phyloP scores from a whole-genome alignment of 35 echinoderm and acorn worm species.

The Diadema setosum region DNA sequence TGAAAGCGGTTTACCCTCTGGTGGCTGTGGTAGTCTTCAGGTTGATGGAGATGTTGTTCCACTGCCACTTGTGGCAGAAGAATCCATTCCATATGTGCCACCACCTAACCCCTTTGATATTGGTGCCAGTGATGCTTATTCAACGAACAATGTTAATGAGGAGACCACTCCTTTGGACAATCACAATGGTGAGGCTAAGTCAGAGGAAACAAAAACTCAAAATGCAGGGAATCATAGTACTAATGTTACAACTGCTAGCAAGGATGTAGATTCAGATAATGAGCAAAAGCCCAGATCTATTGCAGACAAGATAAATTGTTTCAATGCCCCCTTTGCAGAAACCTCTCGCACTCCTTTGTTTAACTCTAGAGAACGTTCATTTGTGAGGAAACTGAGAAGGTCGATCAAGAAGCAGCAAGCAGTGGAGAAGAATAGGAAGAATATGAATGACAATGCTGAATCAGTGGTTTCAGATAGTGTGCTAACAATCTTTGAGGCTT shows the following conservation, averaged over 20 bases:
- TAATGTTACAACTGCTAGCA: not conserved
- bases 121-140: not conserved
- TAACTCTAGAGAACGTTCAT: not conserved
- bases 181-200: not conserved
- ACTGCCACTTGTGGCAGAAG: not conserved
- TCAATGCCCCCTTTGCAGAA: not conserved
- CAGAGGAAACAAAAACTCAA: not conserved
- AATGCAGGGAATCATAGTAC: not conserved
- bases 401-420: not conserved
- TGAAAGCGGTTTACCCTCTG: no score
- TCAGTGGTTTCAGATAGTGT: not conserved
- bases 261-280: not conserved
- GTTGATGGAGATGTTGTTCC: not conserved
- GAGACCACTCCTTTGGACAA: not conserved
- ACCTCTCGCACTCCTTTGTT: not conserved
- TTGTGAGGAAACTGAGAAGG: not conserved
- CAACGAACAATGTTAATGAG: not conserved
- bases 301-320: not conserved
- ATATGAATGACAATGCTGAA: not conserved
- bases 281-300: not conserved
- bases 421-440: not conserved
- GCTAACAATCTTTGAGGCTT: not conserved
- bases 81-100: not conserved
- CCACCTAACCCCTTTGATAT: not conserved
- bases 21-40: not conserved